These are phyloP conservation scores for Drosophila ambigua DNA, from an alignment of 1,140 invertebrate genomes.

Conservation along the genomic window DNA sequence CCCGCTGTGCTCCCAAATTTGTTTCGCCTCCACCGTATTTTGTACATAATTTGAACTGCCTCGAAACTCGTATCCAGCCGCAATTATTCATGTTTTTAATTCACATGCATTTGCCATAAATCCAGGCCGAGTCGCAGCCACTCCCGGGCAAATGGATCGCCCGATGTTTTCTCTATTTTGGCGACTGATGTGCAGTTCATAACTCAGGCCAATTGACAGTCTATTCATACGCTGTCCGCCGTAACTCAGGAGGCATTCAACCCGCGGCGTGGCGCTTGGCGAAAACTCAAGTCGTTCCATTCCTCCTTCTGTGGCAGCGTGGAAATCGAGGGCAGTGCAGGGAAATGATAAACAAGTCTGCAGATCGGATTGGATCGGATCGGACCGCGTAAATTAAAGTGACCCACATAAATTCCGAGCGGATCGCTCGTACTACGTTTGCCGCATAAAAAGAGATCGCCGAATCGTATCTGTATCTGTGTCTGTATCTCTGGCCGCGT, in stretches of 20 bases:
- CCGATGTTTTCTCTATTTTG: slow-evolving; percentile 31
- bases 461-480: slow-evolving; percentile 21
- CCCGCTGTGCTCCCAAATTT: no score
- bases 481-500: slow-evolving; percentile 51
- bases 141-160: slow-evolving; percentile 18
- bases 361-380: slow-evolving; percentile 22
- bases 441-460: slow-evolving; percentile 59
- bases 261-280: slow-evolving; percentile 13
- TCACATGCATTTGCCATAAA: slow-evolving; percentile 37
- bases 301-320: slow-evolving; percentile 20
- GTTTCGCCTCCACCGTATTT: no score
- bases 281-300: slow-evolving; percentile 39
- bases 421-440: slow-evolving; percentile 68
- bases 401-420: slow-evolving; percentile 75
- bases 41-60: not conserved
- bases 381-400: slow-evolving; percentile 76
- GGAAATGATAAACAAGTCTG: slow-evolving; percentile 66
- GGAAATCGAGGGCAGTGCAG: slow-evolving; percentile 43
- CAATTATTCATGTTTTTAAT: slow-evolving; percentile 43
- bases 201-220: slow-evolving; percentile 63
- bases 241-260: slow-evolving; percentile 69
- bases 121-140: slow-evolving; percentile 28
- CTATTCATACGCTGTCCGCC: slow-evolving; percentile 56
- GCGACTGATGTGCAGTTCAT: slow-evolving; percentile 46
- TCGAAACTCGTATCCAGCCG: slow-evolving; percentile 4